Conservation (phyloP, 2,797 vertebrate species). For the Brachymystax lenok region DNA sequence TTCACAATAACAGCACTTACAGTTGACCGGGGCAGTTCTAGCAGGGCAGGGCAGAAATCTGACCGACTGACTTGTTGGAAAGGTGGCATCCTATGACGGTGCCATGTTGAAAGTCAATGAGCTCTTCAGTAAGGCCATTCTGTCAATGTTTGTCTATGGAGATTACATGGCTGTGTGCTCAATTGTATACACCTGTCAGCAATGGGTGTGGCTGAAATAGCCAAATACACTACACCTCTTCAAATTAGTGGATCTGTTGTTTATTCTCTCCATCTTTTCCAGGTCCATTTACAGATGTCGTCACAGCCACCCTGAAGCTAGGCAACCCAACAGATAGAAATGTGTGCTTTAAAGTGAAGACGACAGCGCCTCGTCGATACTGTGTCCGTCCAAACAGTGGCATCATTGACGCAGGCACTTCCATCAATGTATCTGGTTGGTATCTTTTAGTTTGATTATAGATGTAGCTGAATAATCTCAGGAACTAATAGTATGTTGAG, state of each 20-base stretch:
- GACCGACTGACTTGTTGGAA: too few species aligned
- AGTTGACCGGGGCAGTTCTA: too few species aligned
- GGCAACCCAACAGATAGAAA: conserved; percentile 92
- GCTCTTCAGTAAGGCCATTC: too few species aligned
- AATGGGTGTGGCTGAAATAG: too few species aligned
- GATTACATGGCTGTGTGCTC: too few species aligned
- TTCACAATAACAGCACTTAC: too few species aligned
- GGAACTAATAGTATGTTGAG: not conserved
- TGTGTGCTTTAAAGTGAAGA: conserved; percentile 97
- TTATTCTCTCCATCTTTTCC: conserved; percentile 18
- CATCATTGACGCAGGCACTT: conserved; percentile 87
- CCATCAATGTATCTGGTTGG: conserved; percentile 89
- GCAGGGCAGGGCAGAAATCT: too few species aligned
- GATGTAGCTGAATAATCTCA: not conserved
- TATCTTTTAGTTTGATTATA: conserved; percentile 15
- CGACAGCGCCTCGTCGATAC: conserved; percentile 93
- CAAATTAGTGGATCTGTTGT: not conserved
- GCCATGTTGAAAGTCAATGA: too few species aligned
- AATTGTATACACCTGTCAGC: too few species aligned
- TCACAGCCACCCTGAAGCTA: conserved; percentile 92
- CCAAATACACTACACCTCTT: too few species aligned
- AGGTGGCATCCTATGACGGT: too few species aligned
- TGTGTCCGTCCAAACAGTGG: conserved; percentile 96
- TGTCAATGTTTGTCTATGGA: too few species aligned
- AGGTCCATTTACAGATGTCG: conserved; percentile 96